phyloP scores from a whole-genome alignment of 2,797 vertebrate species.

The Distichodus sexfasciatus region DNA sequence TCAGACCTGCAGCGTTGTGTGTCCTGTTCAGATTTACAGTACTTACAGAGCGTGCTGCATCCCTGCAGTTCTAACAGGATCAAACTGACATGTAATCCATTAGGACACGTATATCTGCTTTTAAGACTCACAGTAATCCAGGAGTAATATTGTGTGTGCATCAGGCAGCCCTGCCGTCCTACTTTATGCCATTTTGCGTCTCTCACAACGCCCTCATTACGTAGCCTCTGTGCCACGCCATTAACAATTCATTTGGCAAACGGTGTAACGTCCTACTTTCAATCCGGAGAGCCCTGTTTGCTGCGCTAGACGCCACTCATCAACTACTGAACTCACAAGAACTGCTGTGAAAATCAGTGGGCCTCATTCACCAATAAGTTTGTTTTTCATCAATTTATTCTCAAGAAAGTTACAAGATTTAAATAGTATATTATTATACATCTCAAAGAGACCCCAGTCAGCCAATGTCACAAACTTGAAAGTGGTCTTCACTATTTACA shows the following conservation, averaged over 20 bases:
- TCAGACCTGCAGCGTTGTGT: too few relatives aligned
- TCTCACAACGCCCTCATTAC: conserved; percentile 6
- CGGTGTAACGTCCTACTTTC: neutral
- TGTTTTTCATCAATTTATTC: too few relatives aligned
- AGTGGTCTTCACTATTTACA: too few relatives aligned
- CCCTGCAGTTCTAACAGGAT: neutral
- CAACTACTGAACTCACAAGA: too few relatives aligned
- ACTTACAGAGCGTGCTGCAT: neutral
- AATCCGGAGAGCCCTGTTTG: neutral
- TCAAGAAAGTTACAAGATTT: too few relatives aligned
- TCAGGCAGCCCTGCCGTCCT: neutral
- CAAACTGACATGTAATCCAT: neutral
- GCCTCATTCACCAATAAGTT: too few relatives aligned
- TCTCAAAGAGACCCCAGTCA: too few relatives aligned
- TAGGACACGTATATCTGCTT: neutral
- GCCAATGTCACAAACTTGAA: too few relatives aligned
- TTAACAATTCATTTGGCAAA: conserved; percentile 25
- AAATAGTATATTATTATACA: too few relatives aligned
- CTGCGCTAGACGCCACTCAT: too few relatives aligned
- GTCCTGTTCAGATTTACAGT: too few relatives aligned
- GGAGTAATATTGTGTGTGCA: neutral
- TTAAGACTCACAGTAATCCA: neutral
- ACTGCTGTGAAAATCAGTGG: neutral
- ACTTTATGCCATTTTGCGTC: neutral
- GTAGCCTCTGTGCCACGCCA: neutral